Conservation (phyloP, 2,113 vertebrate genomes). For the Ptychochromis oligacanthus region DNA sequence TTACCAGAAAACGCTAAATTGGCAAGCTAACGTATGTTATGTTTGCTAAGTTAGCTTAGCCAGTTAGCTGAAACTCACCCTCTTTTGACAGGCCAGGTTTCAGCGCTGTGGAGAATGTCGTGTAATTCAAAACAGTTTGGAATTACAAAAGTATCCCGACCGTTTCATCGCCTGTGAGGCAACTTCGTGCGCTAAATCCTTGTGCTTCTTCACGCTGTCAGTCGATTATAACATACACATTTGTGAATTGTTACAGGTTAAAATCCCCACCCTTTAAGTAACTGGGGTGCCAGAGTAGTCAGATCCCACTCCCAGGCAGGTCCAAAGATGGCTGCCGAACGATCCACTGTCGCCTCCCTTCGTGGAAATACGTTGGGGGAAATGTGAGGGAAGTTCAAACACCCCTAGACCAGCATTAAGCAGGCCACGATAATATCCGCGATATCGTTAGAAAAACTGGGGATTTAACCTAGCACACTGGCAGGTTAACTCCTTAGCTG, state of each 20-base stretch:
- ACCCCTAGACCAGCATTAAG: conserved; percentile 47
- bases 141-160: conserved; percentile 24
- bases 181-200: background rate
- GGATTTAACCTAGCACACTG: background rate
- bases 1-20: background rate
- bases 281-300: conserved; percentile 71
- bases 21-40: conserved; percentile 38
- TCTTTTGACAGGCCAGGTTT: conserved; percentile 78
- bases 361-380: conserved; percentile 64
- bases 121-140: conserved; percentile 59
- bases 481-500: conserved; percentile 24
- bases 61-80: conserved; percentile 76
- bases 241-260: conserved; percentile 36
- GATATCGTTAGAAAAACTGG: background rate
- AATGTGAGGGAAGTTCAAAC: conserved; percentile 70
- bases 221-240: conserved; percentile 23
- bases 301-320: conserved; percentile 75
- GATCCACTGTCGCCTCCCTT: conserved; percentile 77
- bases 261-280: conserved; percentile 80
- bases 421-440: conserved; percentile 30
- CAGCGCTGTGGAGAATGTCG: conserved; percentile 58
- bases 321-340: conserved; percentile 84
- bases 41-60: conserved; percentile 77
- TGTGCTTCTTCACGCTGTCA: conserved; percentile 53
- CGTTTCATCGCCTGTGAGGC: conserved; percentile 23